Evolutionary conservation across 2,797 vertebrate genomes (phyloP).

Genomic region (Hoplostethus mediterraneus): DNA sequence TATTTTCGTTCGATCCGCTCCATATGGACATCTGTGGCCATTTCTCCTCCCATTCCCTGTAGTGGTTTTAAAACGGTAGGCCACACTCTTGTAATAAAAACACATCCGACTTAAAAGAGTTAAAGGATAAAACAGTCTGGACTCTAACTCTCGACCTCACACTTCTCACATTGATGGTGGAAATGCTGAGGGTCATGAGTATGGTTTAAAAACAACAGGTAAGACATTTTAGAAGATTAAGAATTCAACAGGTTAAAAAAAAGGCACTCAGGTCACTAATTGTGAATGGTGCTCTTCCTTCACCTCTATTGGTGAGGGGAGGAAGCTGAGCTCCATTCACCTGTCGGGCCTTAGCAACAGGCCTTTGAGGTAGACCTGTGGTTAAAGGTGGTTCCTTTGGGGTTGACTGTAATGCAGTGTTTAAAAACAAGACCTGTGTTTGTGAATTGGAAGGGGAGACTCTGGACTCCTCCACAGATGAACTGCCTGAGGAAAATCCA

Average conservation of each 20-base stretch:
- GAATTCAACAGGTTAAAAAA: conserved; percentile 9
- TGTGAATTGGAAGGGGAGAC: conserved; percentile 8
- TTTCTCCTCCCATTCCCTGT: too few relatives aligned
- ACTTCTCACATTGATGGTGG: conserved; percentile 29
- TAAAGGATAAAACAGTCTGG: conserved; percentile 2
- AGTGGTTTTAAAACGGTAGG: too few relatives aligned
- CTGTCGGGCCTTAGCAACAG: not conserved
- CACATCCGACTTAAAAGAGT: not conserved
- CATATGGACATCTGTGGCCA: not conserved
- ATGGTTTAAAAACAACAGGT: too few relatives aligned
- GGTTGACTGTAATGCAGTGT: too few relatives aligned
- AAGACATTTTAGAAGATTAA: not conserved
- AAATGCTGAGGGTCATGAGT: not conserved
- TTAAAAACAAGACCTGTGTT: not conserved
- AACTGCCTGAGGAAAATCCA: not conserved
- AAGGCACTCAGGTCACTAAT: too few relatives aligned
- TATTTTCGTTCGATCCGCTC: conserved; percentile 31
- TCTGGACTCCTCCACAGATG: conserved; percentile 12
- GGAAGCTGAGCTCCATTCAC: not conserved
- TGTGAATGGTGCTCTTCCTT: not conserved
- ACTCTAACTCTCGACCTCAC: conserved; percentile 14
- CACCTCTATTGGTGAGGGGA: not conserved
- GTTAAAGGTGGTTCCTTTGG: too few relatives aligned
- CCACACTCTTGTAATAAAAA: not conserved
- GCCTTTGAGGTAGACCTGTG: too few relatives aligned